Conservation (phyloP, 2,797 vertebrate species). For the Darevskia mixta region DNA sequence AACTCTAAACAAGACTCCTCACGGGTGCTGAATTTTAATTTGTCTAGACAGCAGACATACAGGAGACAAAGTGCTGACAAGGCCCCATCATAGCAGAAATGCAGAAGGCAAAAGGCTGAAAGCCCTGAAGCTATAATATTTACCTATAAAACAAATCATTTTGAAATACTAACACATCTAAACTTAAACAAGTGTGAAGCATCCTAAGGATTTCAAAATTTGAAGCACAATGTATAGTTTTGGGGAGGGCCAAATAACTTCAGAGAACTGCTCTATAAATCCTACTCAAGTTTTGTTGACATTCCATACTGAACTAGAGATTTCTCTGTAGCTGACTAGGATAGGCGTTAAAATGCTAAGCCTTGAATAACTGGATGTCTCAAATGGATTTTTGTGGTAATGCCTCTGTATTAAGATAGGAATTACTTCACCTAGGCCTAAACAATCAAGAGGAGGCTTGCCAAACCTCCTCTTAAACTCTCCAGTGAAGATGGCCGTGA, state of each 20-base stretch:
- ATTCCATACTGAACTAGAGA: neutral
- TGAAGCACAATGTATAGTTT: neutral
- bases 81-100: neutral
- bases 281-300: conserved; percentile 4
- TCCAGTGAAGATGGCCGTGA: neutral
- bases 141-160: neutral
- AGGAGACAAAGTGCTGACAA: conserved; percentile 1
- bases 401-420: neutral
- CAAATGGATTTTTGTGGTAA: neutral
- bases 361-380: neutral
- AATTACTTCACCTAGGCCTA: neutral
- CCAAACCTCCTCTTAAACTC: neutral
- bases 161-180: neutral
- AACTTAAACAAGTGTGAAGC: neutral
- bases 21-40: conserved; percentile 4
- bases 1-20: neutral
- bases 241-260: neutral
- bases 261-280: neutral
- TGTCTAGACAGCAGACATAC: conserved; percentile 10
- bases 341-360: neutral
- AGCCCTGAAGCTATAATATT: neutral
- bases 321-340: neutral
- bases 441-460: conserved; percentile 1
- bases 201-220: neutral
- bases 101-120: neutral